phyloP scores from a whole-genome alignment of 2,888 invertebrate species.

The Acanthoscelides obtectus region DNA sequence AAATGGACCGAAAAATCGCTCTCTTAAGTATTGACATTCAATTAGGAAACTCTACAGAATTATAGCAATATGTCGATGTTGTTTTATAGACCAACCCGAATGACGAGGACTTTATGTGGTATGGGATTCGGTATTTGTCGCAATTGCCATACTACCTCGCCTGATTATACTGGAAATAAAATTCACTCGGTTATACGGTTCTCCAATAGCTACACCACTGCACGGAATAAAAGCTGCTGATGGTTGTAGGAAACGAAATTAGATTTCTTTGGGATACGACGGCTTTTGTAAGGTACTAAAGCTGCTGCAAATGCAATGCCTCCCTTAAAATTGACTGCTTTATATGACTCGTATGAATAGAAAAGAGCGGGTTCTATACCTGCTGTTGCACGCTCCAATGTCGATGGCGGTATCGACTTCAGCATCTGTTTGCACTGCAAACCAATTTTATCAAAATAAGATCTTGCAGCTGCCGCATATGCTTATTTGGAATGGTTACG shows the following conservation, averaged over 20 bases:
- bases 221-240: not conserved
- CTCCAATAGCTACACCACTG: not conserved
- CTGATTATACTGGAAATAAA: too few relatives aligned
- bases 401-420: not conserved
- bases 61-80: too few relatives aligned
- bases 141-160: too few relatives aligned
- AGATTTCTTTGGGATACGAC: not conserved
- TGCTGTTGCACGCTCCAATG: not conserved
- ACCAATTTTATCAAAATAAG: not conserved
- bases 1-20: too few relatives aligned
- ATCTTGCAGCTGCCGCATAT: not conserved
- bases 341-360: not conserved
- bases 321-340: not conserved
- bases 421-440: not conserved
- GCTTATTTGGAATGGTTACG: too few relatives aligned
- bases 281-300: not conserved
- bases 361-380: not conserved
- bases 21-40: too few relatives aligned
- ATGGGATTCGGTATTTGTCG: too few relatives aligned
- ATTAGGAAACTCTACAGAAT: too few relatives aligned
- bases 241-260: not conserved
- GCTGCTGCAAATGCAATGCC: not conserved
- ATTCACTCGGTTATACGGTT: too few relatives aligned
- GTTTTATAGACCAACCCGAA: too few relatives aligned
- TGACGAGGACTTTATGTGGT: too few relatives aligned